phyloP scores from a whole-genome alignment of 2,888 invertebrate species.

The Ichneumon xanthorius region DNA sequence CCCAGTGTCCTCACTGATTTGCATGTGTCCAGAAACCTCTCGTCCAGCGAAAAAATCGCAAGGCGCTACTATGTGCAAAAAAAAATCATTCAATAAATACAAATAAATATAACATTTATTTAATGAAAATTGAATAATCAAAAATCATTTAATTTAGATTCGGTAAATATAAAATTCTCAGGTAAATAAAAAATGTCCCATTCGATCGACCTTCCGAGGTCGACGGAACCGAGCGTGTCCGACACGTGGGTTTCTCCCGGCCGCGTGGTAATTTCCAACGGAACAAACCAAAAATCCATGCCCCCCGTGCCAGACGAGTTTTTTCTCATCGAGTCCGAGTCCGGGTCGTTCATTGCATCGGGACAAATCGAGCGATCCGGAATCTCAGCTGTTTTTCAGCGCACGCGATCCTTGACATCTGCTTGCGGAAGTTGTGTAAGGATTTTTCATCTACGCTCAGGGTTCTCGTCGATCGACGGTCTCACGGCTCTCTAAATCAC shows the following conservation, averaged over 20 bases:
- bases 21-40: background rate
- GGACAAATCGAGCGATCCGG: slow-evolving; percentile 45
- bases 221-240: background rate
- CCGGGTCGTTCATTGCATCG: slow-evolving; percentile 34
- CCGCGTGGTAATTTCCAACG: slow-evolving; percentile 6
- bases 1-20: background rate
- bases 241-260: background rate
- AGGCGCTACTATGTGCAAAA: no score
- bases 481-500: slow-evolving; percentile 60
- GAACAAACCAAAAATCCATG: slow-evolving; percentile 28
- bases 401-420: slow-evolving; percentile 61
- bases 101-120: background rate
- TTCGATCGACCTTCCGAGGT: background rate
- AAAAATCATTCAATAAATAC: background rate
- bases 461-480: slow-evolving; percentile 54
- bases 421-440: slow-evolving; percentile 41
- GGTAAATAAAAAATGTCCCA: background rate
- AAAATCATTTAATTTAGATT: background rate
- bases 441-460: slow-evolving; percentile 58
- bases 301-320: slow-evolving; percentile 42
- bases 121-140: background rate
- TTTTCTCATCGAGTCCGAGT: slow-evolving; percentile 16
- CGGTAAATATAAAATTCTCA: background rate
- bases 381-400: slow-evolving; percentile 62
- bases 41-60: background rate